Conservation (phyloP, 2,888 invertebrate species). For the Caenorhabditis zanzibari region DNA sequence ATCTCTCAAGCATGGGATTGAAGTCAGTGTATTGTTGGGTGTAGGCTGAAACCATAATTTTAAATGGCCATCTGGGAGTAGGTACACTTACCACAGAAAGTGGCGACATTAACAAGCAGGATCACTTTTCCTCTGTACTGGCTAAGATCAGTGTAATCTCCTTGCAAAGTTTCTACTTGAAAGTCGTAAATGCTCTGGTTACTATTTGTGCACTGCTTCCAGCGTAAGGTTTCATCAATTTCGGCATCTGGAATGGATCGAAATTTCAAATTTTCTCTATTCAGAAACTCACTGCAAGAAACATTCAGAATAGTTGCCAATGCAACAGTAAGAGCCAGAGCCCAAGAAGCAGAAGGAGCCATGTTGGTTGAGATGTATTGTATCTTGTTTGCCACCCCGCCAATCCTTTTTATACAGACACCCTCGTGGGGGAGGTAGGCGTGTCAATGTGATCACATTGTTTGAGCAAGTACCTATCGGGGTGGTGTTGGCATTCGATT, state of each 20-base stretch:
- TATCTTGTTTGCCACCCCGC: constrained; percentile 16
- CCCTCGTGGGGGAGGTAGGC: constrained; percentile 59
- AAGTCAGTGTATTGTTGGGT: constrained; percentile 84
- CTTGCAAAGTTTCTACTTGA: constrained; percentile 81
- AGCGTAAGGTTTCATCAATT: constrained; percentile 81
- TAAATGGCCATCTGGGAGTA: constrained; percentile 1
- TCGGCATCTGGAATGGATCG: constrained; percentile 53
- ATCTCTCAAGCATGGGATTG: constrained; percentile 82
- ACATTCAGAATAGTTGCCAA: constrained; percentile 23
- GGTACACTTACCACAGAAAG: constrained; percentile 83
- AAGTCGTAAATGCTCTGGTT: constrained; percentile 82
- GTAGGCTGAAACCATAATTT: constrained; percentile 77
- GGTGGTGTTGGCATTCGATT: constrained; percentile 45
- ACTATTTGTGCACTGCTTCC: constrained; percentile 77
- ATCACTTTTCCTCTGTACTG: constrained; percentile 82
- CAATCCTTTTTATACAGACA: constrained; percentile 40
- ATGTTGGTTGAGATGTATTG: constrained; percentile 38
- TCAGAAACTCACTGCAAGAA: constrained; percentile 20
- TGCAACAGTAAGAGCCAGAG: constrained; percentile 32
- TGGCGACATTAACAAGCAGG: constrained; percentile 82
- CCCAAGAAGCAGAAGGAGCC: constrained; percentile 3
- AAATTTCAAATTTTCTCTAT: neutral
- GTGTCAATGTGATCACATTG: constrained; percentile 52
- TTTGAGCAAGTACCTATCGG: constrained; percentile 62
- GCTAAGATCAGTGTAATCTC: constrained; percentile 81